Evolutionary conservation across 2,888 invertebrate genomes (phyloP).

Genomic region (Seladonia tumulorum): DNA sequence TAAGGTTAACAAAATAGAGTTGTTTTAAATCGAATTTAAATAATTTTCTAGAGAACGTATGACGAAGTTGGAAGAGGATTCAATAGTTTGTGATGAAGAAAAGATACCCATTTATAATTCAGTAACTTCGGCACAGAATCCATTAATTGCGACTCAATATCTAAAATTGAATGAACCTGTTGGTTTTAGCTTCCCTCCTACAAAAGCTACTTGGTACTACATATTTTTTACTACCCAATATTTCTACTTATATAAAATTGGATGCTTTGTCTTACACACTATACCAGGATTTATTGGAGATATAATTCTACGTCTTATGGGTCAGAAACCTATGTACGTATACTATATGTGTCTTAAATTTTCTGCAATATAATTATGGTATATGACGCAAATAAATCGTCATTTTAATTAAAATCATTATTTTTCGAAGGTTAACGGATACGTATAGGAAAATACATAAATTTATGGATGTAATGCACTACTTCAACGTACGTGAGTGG

Average conservation of each 20-base stretch:
- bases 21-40: too few species aligned
- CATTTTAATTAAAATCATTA: not conserved
- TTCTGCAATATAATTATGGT: too few species aligned
- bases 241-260: slow-evolving; percentile 85
- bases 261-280: slow-evolving; percentile 86
- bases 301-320: slow-evolving; percentile 84
- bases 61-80: too few species aligned
- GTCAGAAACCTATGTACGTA: slow-evolving; percentile 87
- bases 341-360: not conserved
- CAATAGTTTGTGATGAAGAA: too few species aligned
- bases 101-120: slow-evolving; percentile 92
- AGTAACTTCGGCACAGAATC: slow-evolving; percentile 93
- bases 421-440: not conserved
- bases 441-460: not conserved
- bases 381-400: not conserved
- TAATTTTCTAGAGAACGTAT: too few species aligned
- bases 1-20: slow-evolving; percentile 7
- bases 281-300: slow-evolving; percentile 87
- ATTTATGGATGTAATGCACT: not conserved
- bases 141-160: too few species aligned
- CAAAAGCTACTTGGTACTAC: slow-evolving; percentile 88
- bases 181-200: slow-evolving; percentile 87
- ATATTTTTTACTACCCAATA: slow-evolving; percentile 87
- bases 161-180: too few species aligned
- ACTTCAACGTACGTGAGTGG: too few species aligned